Evolutionary conservation across 2,797 vertebrate species (phyloP), one percentile per base, ranked within the genome.

Genomic region (Atherinosoma microstoma): DNA sequence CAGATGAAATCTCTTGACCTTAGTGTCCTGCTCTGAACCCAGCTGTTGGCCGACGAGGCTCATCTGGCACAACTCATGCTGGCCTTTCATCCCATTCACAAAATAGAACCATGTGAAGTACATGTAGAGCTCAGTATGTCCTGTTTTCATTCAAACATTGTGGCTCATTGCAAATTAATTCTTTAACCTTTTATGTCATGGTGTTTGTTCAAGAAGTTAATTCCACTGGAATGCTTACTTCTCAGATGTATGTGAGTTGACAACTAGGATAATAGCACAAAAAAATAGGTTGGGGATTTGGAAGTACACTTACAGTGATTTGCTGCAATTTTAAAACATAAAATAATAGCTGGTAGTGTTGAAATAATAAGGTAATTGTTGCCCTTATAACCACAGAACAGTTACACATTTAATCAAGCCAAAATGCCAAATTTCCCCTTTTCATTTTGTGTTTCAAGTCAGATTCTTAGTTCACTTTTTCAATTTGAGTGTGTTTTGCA

Each of bases 1-100:
- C 79, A 68, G 79, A 85, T 89, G 79, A 73, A 54, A 84, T 81
- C 74, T 65, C 57, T 60, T 70, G 68, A 84, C 80, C 71, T 77
- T 29, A 22, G 49, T 20, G 8, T 47, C 42, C 66, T 76, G 62
- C 56, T 67, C 58, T 71, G 64, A 79, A 71, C 76, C 64, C 72
- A 75, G 79, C 80, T 79, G 73, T 62, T 47, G 61, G 24, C 24
- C 24, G 24, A 27, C 24, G 24, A 27, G 67, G 64, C 76, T 83
- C 82, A 85, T 81, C 77, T 75, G 64, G 72, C 83, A 72, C 70
- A 67, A n/a, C 61, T 80, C 71, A 71, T 58, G 73, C 60, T 7
- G 58, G 76, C 34, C 64, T 78, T 84, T 87, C 54, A 80, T 83
- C 59, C 64, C 70, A 75, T 83, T 80, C 76, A 79, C 74, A 75